Percentiles rank a stretch among this genome's conserved stretches.
Evolutionary conservation across 2,797 vertebrate species (phyloP).

Genomic region (Austrolebias charrua): DNA sequence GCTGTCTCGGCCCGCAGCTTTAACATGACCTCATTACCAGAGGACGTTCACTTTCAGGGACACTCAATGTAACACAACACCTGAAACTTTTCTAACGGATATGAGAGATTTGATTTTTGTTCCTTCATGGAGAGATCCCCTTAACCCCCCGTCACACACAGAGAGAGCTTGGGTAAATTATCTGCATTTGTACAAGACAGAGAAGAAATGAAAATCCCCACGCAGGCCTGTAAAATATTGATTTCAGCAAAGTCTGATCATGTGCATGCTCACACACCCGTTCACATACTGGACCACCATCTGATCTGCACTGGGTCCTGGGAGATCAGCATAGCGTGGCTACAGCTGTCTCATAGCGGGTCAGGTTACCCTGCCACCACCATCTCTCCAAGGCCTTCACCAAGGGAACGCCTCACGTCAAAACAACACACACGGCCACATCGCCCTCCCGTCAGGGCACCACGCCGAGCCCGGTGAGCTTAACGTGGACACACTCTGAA

Average conservation of each 20-base stretch:
- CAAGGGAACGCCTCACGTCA: conserved; percentile 64
- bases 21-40: conserved; percentile 47
- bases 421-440: conserved; percentile 51
- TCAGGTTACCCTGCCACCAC: conserved; percentile 65
- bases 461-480: conserved; percentile 1
- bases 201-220: neutral
- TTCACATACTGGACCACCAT: conserved; percentile 61
- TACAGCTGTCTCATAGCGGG: conserved; percentile 71
- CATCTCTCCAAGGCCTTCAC: conserved; percentile 64
- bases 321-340: conserved; percentile 58
- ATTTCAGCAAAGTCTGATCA: conserved; percentile 6
- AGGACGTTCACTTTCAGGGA: neutral
- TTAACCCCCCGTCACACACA: neutral
- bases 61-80: neutral
- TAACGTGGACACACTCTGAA: conserved; percentile 1
- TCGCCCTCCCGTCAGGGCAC: conserved; percentile 29
- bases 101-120: neutral
- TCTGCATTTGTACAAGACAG: neutral
- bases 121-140: neutral
- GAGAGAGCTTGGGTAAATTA: neutral
- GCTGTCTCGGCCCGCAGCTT: conserved; percentile 62
- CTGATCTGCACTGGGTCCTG: conserved; percentile 56
- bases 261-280: conserved; percentile 8
- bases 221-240: neutral
- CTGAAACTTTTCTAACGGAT: neutral